A percentile compares a stretch with the other conserved stretches of the same genome.
Conservation (phyloP, 2,113 vertebrate species). For the Ranitomeya imitator region DNA sequence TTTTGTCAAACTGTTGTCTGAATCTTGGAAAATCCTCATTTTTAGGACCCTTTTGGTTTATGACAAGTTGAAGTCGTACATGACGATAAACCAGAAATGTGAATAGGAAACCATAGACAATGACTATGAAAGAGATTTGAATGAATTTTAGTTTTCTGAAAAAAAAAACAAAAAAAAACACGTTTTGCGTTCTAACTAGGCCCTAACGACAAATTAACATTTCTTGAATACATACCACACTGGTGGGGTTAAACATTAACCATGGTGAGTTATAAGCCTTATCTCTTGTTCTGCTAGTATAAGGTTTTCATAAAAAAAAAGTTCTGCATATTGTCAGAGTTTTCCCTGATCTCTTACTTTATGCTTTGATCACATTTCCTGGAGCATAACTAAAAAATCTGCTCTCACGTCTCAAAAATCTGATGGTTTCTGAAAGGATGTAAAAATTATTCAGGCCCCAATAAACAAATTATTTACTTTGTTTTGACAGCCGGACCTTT, state of each 20-base stretch:
- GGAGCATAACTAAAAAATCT: not conserved
- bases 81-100: not conserved
- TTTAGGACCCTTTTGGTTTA: not conserved
- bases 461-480: not conserved
- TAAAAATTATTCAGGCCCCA: not conserved
- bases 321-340: not conserved
- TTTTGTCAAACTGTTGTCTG: too few species aligned
- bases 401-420: not conserved
- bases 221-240: not conserved
- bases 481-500: too few species aligned
- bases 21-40: too few species aligned
- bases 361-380: not conserved
- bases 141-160: not conserved
- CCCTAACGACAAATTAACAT: not conserved
- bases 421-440: not conserved
- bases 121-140: not conserved
- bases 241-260: conserved; percentile 42
- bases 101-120: not conserved
- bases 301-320: conserved; percentile 35
- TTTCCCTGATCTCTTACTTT: conserved; percentile 17
- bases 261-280: conserved; percentile 15
- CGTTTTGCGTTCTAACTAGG: not conserved
- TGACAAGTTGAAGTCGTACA: not conserved
- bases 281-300: conserved; percentile 37
- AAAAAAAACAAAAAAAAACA: not conserved